Base-by-base conservation (phyloP, 2,113 vertebrate genomes). In the Dunckerocampus dactyliophorus region DNA sequence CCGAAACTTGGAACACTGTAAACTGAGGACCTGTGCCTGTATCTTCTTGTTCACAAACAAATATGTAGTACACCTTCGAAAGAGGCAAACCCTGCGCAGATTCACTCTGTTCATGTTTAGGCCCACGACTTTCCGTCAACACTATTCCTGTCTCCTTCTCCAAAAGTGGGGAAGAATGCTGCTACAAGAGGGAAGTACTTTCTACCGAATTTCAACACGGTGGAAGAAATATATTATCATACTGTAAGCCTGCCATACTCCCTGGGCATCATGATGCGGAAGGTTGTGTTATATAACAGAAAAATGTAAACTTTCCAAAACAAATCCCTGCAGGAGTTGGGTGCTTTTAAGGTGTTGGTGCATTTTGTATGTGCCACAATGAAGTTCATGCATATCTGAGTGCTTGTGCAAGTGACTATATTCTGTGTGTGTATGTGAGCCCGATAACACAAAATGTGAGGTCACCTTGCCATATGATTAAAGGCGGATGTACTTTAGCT, bases 391-490 rank as follows among this genome's bases (percentile, higher is more conserved):
- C 10, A 21, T 7, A 34, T 34, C 31, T 8, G 31, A 34, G 31
- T 34, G 6, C 31, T 34, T 34, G 10, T 20, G 19, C 52, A 31
- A 28, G 52, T 56, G 53, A 17, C 56, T 55, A 48, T 71, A 52
- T 52, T 53, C 56, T 19, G 51, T 21, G 64, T 69, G 66, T 68
- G 19, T 69, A 60, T 64, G 74, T 21, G 12, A 67, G 74, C 20
- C 74, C 58, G 85, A 89, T 87, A 86, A 87, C 79, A 34, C 61
- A 61, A 47, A 79, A 68, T 65, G 67, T 56, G 77, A 76, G 72
- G 84, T 89, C 84, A 89, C 85, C 85, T 89, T 89, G 81, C 79
- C 59, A 80, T 50, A 62, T 81, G 77, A 89, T 86, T 85, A 87
- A 85, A 81, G 70, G 64, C 73, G 69, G 79, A 47, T 37, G 37